Evolutionary conservation across 2,113 vertebrate species (phyloP).

Genomic region (Tragelaphus buxtoni): DNA sequence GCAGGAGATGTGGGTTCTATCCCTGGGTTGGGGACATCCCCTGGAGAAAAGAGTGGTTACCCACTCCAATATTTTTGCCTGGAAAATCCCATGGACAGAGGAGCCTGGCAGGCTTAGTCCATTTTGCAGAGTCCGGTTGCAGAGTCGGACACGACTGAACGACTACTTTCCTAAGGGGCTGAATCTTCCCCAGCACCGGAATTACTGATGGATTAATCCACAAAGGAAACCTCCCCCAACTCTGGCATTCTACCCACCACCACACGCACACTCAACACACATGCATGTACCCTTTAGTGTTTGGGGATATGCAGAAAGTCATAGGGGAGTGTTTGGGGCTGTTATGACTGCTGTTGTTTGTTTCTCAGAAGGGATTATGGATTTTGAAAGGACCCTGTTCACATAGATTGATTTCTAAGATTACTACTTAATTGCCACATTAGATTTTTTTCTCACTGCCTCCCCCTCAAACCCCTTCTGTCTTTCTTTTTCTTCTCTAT

Average conservation of each 20-base stretch:
- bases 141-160: background rate
- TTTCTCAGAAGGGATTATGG: background rate
- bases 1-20: background rate
- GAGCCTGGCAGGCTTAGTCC: background rate
- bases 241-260: background rate
- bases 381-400: background rate
- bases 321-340: background rate
- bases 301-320: background rate
- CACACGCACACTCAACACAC: background rate
- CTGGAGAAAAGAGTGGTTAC: background rate
- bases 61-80: background rate
- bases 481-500: conserved; percentile 13
- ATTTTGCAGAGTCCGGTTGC: background rate
- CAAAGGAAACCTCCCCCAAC: background rate
- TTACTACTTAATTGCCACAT: conserved; percentile 19
- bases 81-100: background rate
- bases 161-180: background rate
- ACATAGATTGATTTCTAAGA: conserved; percentile 2
- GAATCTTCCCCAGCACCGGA: background rate
- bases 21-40: background rate
- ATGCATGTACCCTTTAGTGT: background rate
- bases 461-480: conserved; percentile 41
- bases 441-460: background rate
- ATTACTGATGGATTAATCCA: background rate
- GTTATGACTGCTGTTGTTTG: background rate